These are phyloP conservation scores for Agrilus mali DNA, from an alignment of 2,888 invertebrate species.

Conservation along the genomic window DNA sequence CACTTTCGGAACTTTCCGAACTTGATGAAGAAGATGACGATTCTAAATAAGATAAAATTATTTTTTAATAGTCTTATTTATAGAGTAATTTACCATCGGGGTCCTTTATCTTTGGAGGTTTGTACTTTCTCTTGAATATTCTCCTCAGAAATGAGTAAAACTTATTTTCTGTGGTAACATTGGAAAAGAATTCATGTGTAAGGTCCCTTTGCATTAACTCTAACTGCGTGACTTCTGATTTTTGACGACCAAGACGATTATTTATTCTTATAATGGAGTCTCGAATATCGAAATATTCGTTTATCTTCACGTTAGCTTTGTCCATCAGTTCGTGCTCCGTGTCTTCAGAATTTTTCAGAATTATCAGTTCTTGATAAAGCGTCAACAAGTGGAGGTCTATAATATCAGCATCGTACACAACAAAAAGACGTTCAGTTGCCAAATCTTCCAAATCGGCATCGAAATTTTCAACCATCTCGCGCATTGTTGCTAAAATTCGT, in stretches of 20 bases:
- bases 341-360: conserved; percentile 60
- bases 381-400: conserved; percentile 52
- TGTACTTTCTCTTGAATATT: conserved; percentile 75
- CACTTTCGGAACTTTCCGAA: conserved; percentile 43
- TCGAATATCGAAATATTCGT: conserved; percentile 38
- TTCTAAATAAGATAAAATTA: conserved; percentile 29
- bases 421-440: conserved; percentile 42
- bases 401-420: conserved; percentile 45
- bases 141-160: conserved; percentile 65
- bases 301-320: conserved; percentile 22
- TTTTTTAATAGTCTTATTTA: not conserved
- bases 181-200: conserved; percentile 41
- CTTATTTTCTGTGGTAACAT: conserved; percentile 53
- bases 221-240: conserved; percentile 32
- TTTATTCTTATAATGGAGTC: conserved; percentile 39
- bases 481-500: conserved; percentile 45
- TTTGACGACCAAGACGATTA: conserved; percentile 39
- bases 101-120: conserved; percentile 47
- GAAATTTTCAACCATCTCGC: conserved; percentile 46
- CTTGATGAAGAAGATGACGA: conserved; percentile 34
- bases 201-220: conserved; percentile 37
- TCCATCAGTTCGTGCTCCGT: conserved; percentile 51
- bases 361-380: conserved; percentile 59
- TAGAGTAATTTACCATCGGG: conserved; percentile 33
- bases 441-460: conserved; percentile 49